Evolutionary conservation across 1,140 invertebrate species (phyloP), one percentile per base, ranked within the genome.

Genomic region (Nasonia vitripennis): DNA sequence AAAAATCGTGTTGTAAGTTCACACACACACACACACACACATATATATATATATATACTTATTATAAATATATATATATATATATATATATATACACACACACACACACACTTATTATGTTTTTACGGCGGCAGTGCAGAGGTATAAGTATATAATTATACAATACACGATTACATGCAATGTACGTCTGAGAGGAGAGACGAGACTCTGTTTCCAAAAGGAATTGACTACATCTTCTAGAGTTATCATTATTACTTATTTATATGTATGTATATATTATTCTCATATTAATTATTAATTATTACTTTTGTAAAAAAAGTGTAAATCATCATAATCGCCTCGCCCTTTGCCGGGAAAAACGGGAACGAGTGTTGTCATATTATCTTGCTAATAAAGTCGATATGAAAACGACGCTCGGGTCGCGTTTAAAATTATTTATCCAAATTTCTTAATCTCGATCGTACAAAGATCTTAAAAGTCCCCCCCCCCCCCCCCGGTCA

Each of bases 41-140:
- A 91, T 89, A 86, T 91, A 89, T 90, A 79, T 41, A 14, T 62
- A 51, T 81, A 73, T 14, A 74, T 34, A n/a, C n/a, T n/a, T n/a
- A n/a, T n/a, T n/a, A n/a, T n/a, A 27, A 27, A 27, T 27, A 27
- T 27, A 27, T 27, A 27, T 27, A 27, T n/a, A 91, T 89, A 86
- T 91, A 89, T 90, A 79, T 41, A 14, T 62, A 51, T 81, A 73
- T 14, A 74, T 34, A n/a, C n/a, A n/a, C n/a, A n/a, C n/a, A n/a
- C n/a, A n/a, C n/a, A n/a, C n/a, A n/a, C n/a, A n/a, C n/a, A 34
- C 9, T 45, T 51, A 48, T 68, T 84, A 71, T 84, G 86, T 90
- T 91, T 91, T 91, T 62, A 87, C 90, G 90, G 89, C 89, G 91
- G 91, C 92, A 93, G 91, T 93, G 91, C 90, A 87, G 90, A 93